These are phyloP conservation scores for Strix aluco DNA, from an alignment of 2,113 vertebrate species.

Conservation along the genomic window DNA sequence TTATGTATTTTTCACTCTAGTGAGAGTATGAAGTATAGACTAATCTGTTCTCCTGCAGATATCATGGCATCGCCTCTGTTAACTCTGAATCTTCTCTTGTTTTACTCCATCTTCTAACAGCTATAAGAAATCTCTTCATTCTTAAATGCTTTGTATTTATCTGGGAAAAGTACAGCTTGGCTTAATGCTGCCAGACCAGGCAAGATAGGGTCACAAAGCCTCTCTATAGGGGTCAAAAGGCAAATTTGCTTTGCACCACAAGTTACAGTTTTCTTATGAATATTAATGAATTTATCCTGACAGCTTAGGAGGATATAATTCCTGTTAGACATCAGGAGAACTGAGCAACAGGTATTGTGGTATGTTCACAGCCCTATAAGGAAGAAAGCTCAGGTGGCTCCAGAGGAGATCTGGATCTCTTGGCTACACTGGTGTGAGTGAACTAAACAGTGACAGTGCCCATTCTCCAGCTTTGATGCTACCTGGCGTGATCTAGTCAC, in stretches of 20 bases:
- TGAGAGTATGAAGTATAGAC: background rate
- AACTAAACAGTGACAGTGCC: background rate
- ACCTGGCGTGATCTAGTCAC: background rate
- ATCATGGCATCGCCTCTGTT: background rate
- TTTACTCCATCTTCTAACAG: background rate
- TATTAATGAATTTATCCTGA: background rate
- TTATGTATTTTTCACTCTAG: background rate
- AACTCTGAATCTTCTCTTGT: background rate
- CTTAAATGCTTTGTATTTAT: background rate
- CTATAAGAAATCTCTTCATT: background rate
- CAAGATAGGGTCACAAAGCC: background rate
- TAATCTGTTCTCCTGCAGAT: background rate
- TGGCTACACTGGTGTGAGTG: background rate
- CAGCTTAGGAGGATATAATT: background rate
- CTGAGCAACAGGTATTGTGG: background rate
- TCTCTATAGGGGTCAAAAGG: background rate
- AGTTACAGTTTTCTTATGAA: background rate
- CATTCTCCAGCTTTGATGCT: background rate
- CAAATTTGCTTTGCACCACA: background rate
- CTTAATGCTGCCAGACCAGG: background rate
- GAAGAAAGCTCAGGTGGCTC: background rate
- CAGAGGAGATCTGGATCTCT: background rate
- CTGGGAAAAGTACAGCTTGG: background rate
- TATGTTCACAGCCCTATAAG: background rate
- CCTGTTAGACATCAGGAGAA: background rate